Percentiles rank a stretch among this genome's conserved stretches.
These are phyloP conservation scores for Eupithecia vulgata DNA, from an alignment of 2,888 invertebrate species.

Conservation along the genomic window DNA sequence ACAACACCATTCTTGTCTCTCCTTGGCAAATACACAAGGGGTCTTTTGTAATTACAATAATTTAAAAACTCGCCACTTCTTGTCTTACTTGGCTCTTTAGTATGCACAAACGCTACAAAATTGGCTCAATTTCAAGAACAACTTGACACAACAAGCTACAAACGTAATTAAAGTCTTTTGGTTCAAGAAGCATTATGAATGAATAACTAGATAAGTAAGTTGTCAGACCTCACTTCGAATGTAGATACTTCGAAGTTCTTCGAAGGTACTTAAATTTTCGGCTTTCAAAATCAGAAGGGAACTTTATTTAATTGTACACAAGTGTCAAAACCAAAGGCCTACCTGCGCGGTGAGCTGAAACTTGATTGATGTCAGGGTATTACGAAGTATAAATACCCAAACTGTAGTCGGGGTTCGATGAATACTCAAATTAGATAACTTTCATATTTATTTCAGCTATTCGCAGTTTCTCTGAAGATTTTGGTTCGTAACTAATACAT, in stretches of 20 bases:
- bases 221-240: not conserved
- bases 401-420: too few species aligned
- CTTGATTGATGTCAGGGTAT: not conserved
- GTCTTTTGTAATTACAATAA: constrained; percentile 40
- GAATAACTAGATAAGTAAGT: not conserved
- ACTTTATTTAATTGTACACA: not conserved
- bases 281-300: not conserved
- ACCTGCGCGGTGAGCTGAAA: not conserved
- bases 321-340: not conserved
- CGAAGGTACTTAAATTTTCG: not conserved
- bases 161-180: constrained; percentile 27
- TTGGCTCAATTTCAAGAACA: constrained; percentile 38
- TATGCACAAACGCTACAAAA: constrained; percentile 38
- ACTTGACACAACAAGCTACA: constrained; percentile 34
- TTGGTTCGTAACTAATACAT: too few species aligned
- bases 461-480: too few species aligned
- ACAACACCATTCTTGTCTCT: constrained; percentile 12
- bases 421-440: too few species aligned
- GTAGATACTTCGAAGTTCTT: not conserved
- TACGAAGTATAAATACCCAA: not conserved
- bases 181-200: constrained; percentile 18
- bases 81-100: constrained; percentile 36
- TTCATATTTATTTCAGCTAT: too few species aligned
- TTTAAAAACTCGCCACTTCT: constrained; percentile 35
- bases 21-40: constrained; percentile 38